Percentiles rank a stretch among this genome's conserved stretches.
phyloP scores from a whole-genome alignment of 1,140 invertebrate genomes.

The Brachystomella parvula region DNA sequence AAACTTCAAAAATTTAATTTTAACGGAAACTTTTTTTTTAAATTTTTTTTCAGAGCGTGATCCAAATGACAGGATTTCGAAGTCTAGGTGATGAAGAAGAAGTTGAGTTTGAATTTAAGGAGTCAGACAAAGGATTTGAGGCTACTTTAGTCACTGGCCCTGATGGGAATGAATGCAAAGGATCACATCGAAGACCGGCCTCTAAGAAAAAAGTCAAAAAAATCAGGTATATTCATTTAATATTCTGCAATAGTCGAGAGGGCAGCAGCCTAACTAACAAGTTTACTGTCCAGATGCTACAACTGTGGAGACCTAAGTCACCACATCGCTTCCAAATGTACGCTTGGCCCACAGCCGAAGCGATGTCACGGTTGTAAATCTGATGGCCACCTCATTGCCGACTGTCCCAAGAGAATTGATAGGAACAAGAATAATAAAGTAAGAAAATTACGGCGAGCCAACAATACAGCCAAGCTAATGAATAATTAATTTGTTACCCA shows the following conservation, averaged over 20 bases:
- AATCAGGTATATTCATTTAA: conserved; percentile 54
- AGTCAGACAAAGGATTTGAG: conserved; percentile 73
- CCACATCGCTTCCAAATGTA: conserved; percentile 80
- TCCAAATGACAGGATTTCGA: conserved; percentile 77
- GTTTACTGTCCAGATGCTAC: conserved; percentile 61
- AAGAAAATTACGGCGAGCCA: conserved; percentile 3
- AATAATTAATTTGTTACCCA: not conserved
- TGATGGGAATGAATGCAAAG: conserved; percentile 64
- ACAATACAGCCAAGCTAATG: no score
- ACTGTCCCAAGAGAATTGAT: conserved; percentile 55
- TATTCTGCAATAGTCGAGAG: not conserved
- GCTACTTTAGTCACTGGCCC: conserved; percentile 71
- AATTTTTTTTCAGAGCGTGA: conserved; percentile 62
- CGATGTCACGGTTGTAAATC: conserved; percentile 79
- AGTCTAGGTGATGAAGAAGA: conserved; percentile 76
- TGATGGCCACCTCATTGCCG: conserved; percentile 74
- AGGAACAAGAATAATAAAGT: conserved; percentile 32
- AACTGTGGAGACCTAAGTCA: conserved; percentile 86
- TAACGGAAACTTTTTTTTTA: conserved; percentile 11
- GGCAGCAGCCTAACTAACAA: not conserved
- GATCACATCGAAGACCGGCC: conserved; percentile 58
- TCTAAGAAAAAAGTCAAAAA: conserved; percentile 72
- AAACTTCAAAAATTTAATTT: no score
- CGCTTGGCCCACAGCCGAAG: conserved; percentile 74
- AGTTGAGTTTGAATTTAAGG: conserved; percentile 75